These are phyloP conservation scores for Caenorhabditis macrosperma DNA, from an alignment of 2,888 invertebrate species.

Conservation along the genomic window DNA sequence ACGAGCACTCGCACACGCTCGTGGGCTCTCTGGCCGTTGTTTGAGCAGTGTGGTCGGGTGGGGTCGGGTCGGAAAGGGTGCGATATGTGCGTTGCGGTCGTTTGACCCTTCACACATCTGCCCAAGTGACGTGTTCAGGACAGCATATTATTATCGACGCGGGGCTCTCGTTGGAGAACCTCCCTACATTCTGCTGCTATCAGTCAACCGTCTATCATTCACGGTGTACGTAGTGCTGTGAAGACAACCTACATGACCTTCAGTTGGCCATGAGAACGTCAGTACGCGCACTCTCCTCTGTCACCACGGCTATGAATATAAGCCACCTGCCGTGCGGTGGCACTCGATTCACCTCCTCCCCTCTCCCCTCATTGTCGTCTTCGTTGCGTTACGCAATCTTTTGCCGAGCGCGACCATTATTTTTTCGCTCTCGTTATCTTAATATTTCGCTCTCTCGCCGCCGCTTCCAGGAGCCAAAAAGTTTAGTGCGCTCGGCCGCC, in stretches of 20 bases:
- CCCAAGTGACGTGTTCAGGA: conserved; percentile 9
- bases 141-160: conserved; percentile 18
- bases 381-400: too few species aligned
- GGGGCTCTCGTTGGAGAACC: background rate
- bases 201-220: background rate
- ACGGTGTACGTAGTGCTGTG: background rate
- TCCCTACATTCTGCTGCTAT: background rate
- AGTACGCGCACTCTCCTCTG: background rate
- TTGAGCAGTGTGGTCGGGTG: conserved; percentile 44
- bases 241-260: background rate
- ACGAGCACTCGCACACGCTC: conserved; percentile 32
- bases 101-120: conserved; percentile 53
- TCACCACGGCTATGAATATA: background rate
- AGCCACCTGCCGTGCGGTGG: background rate
- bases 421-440: too few species aligned
- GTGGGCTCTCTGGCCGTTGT: conserved; percentile 7
- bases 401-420: too few species aligned
- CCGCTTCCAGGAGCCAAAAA: background rate
- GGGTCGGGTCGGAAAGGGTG: conserved; percentile 26
- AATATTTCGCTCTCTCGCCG: background rate
- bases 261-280: background rate
- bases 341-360: background rate
- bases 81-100: conserved; percentile 47
- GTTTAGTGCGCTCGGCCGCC: background rate
- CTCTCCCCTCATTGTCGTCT: background rate